Evolutionary conservation across 1,140 invertebrate genomes (phyloP).

Genomic region (Neuroterus valhalla): DNA sequence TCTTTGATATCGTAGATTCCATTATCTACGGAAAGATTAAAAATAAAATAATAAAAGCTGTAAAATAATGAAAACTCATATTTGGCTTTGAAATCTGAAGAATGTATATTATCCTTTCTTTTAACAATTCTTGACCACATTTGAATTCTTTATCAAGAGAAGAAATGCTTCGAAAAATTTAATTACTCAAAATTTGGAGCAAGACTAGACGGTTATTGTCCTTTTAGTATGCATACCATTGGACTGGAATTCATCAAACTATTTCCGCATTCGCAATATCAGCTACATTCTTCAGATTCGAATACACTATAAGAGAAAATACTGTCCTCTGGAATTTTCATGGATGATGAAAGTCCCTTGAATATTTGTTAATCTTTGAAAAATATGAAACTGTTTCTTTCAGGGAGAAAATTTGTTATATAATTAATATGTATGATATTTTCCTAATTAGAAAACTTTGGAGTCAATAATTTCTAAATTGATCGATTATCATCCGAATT

Average conservation of each 20-base stretch:
- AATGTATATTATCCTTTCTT: not conserved
- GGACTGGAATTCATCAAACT: constrained; percentile 43
- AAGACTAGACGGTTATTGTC: constrained; percentile 49
- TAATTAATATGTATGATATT: too few species aligned
- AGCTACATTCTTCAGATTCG: constrained; percentile 43
- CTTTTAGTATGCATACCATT: constrained; percentile 16
- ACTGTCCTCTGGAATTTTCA: constrained; percentile 50
- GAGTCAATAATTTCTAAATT: too few species aligned
- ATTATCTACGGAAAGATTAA: not conserved
- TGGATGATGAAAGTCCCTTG: constrained; percentile 51
- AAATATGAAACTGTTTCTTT: not conserved
- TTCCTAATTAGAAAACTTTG: too few species aligned
- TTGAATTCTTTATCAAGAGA: constrained; percentile 29
- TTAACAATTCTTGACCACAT: not conserved
- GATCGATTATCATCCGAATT: too few species aligned
- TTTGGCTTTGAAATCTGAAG: not conserved
- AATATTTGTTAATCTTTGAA: constrained; percentile 36
- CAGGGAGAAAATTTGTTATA: too few species aligned
- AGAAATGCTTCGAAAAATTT: constrained; percentile 51
- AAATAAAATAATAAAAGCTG: not conserved
- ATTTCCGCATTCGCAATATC: constrained; percentile 45
- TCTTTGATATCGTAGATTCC: not conserved
- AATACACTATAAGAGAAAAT: constrained; percentile 41
- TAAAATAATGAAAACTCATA: not conserved
- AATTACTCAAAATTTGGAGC: constrained; percentile 49